Conservation (phyloP, 2,797 vertebrate genomes). For the Florisuga fusca region DNA sequence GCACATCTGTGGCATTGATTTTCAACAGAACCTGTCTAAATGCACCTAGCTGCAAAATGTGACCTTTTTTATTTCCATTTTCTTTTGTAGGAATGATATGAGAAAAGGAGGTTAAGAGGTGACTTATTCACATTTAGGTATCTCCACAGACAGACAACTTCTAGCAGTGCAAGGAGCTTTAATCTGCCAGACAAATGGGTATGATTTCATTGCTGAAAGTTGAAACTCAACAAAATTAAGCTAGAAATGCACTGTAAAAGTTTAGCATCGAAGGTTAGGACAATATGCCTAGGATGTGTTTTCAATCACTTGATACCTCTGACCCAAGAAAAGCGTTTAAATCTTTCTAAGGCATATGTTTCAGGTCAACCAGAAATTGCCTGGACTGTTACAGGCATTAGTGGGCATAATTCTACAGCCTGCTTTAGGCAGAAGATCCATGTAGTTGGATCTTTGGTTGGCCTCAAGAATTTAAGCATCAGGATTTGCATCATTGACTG, state of each 20-base stretch:
- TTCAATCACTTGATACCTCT: not conserved
- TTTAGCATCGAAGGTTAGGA: not conserved
- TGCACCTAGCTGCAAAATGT: not conserved
- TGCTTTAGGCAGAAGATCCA: not conserved
- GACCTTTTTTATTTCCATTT: not conserved
- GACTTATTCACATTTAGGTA: not conserved
- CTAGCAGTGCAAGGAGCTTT: not conserved
- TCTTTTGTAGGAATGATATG: not conserved
- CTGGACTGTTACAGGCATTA: not conserved
- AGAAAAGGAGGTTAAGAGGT: slow-evolving; percentile 2
- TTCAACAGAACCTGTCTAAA: not conserved
- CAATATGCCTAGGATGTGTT: not conserved
- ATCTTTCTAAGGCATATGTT: not conserved
- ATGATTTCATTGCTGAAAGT: not conserved
- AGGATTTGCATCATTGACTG: not conserved
- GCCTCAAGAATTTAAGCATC: not conserved
- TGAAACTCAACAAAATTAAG: not conserved
- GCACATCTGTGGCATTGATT: not conserved
- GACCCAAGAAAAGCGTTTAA: not conserved
- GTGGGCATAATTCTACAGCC: not conserved
- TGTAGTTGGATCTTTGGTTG: not conserved
- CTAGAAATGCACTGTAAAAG: not conserved
- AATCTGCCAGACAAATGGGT: not conserved
- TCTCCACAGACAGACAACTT: not conserved
- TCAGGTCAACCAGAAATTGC: not conserved